Base-by-base conservation (phyloP, 2,888 invertebrate genomes). In the Cerastoderma edule region DNA sequence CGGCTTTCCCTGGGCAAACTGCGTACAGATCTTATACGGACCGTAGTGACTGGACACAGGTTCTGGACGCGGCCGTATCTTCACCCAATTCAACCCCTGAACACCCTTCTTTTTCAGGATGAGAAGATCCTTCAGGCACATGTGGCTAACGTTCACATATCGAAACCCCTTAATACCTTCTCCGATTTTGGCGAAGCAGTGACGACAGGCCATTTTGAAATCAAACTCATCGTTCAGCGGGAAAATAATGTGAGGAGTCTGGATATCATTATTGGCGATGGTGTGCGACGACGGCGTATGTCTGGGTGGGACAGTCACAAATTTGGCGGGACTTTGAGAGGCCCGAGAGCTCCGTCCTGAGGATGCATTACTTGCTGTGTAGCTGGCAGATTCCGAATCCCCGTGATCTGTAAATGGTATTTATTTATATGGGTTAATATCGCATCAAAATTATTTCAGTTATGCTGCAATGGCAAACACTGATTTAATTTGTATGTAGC, bases 161-260 rank as follows among this genome's bases (percentile, higher is more conserved):
- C 72, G 56, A 67, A 81, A 88, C 0, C 89, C 90, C 66, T 83
- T 79, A 8, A 82, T 50, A 4, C 90, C 91, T 73, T 90, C 89
- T 0, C 86, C 85, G 35, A 80, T 78, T 65, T 90, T 89, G 3
- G 80, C 63, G 69, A 89, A 90, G 65, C 91, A 91, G 28, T 68
- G 44, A 10, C 65, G 63, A 72, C 91, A 91, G 0, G 85, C 91
- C 46, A 91, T 65, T 32, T 80, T 80, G 57, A 89, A 89, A 48
- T 89, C 86, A 78, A 83, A 90, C n/a, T 85, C 77, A 0, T 85
- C 83, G 1, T 70, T 56, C 0, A 89, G 67, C 2, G 89, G 88
- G 76, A 89, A 89, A 6, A 67, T 54, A 6, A 85, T 76, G 24
- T 64, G 67, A n/a, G 80, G 78, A n/a, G 72, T 53, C 28, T 19